Percentiles rank a stretch among this genome's conserved stretches.
phyloP scores from a whole-genome alignment of 2,797 vertebrate species.

The Novumbra hubbsi region DNA sequence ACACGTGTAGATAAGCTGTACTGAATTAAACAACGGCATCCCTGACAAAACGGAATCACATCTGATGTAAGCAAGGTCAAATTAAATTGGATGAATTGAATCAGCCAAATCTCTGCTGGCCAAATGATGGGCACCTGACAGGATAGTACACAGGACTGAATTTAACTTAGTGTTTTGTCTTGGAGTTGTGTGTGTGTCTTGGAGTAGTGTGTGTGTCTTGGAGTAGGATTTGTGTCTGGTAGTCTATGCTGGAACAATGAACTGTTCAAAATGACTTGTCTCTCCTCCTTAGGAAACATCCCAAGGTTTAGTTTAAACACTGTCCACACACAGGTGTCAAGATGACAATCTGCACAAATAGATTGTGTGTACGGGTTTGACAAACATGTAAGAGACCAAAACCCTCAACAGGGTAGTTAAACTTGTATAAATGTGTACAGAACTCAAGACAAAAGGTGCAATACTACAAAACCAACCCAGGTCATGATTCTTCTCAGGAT shows the following conservation, averaged over 20 bases:
- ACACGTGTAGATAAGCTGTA: neutral
- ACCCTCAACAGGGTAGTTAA: neutral
- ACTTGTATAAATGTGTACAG: neutral
- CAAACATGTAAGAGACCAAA: too few species aligned
- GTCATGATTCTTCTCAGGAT: too few species aligned
- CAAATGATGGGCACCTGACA: slow-evolving; percentile 10
- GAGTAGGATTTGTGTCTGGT: slow-evolving; percentile 5
- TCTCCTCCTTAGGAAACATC: too few species aligned
- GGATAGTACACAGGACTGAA: neutral
- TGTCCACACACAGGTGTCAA: neutral
- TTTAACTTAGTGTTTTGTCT: neutral
- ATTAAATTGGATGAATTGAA: slow-evolving; percentile 40
- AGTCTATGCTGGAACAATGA: neutral
- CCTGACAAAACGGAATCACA: slow-evolving; percentile 37
- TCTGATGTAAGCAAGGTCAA: slow-evolving; percentile 39
- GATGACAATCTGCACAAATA: neutral
- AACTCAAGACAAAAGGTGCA: too few species aligned
- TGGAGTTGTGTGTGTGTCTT: slow-evolving; percentile 4
- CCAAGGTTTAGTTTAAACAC: neutral
- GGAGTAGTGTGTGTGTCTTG: slow-evolving; percentile 5
- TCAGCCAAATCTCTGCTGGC: slow-evolving; percentile 33
- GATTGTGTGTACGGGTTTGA: too few species aligned
- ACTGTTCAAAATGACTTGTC: neutral
- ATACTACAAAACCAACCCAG: too few species aligned
- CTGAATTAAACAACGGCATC: slow-evolving; percentile 12